Percentiles rank a stretch among this genome's conserved stretches.
phyloP scores from a whole-genome alignment of 1,140 invertebrate species.

The Idris sp. region DNA sequence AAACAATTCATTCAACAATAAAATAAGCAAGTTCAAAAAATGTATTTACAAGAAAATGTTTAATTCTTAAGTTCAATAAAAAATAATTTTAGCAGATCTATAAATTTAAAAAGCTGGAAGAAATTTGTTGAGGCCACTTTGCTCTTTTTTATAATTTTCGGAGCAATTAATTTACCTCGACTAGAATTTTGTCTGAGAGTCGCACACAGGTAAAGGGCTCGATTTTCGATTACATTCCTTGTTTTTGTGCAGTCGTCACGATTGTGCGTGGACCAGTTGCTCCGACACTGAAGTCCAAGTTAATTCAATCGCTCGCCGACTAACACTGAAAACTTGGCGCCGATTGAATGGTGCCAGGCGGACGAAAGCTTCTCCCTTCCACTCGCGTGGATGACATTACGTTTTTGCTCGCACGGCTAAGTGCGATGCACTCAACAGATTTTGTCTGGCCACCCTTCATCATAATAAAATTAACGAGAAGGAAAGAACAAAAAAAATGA shows the following conservation, averaged over 20 bases:
- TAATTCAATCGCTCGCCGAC: slow-evolving; percentile 59
- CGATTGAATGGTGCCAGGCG: slow-evolving; percentile 18
- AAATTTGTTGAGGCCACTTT: too few species aligned
- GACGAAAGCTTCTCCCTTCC: slow-evolving; percentile 25
- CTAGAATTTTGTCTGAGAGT: slow-evolving; percentile 51
- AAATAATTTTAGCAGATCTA: too few species aligned
- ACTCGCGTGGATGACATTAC: slow-evolving; percentile 42
- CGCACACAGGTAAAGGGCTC: slow-evolving; percentile 63
- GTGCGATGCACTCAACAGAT: slow-evolving; percentile 34
- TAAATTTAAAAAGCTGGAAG: too few species aligned
- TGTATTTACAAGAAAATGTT: too few species aligned
- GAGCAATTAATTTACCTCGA: too few species aligned
- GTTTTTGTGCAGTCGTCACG: slow-evolving; percentile 46
- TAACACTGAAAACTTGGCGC: slow-evolving; percentile 37
- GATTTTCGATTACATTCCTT: slow-evolving; percentile 75
- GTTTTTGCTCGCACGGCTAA: slow-evolving; percentile 13
- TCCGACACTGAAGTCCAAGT: slow-evolving; percentile 75
- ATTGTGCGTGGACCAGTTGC: slow-evolving; percentile 71
- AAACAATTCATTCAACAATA: slow-evolving; percentile 13
- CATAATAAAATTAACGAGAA: too few species aligned
- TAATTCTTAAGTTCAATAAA: too few species aligned
- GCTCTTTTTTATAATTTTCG: too few species aligned
- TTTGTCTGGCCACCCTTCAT: slow-evolving; percentile 18
- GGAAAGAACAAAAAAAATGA: too few species aligned
- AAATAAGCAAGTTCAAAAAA: slow-evolving; percentile 30